A percentile compares a stretch with the other conserved stretches of the same genome.
Conservation (phyloP, 1,140 invertebrate genomes). For the Ceratoteleas bidentatus region DNA sequence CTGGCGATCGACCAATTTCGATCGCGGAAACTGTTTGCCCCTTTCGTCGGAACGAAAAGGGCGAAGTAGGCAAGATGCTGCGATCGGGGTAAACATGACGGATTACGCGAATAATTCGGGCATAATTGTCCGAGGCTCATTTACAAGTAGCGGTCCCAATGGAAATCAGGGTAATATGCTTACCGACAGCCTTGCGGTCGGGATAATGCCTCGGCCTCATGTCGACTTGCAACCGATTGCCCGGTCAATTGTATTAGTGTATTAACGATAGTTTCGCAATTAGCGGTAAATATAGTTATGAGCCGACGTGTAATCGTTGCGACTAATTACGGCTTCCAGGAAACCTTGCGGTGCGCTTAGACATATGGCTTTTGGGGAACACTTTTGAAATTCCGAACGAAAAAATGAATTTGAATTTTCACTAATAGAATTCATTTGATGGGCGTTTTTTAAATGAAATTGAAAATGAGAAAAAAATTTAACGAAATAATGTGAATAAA, state of each 20-base stretch:
- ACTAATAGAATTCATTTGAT: too few relatives aligned
- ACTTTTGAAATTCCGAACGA: too few relatives aligned
- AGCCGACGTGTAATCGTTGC: conserved; percentile 23
- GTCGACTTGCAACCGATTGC: conserved; percentile 58
- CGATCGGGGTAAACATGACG: conserved; percentile 24
- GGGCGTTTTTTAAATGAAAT: too few relatives aligned
- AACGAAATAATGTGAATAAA: too few relatives aligned
- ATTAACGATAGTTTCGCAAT: conserved; percentile 59
- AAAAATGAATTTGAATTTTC: too few relatives aligned
- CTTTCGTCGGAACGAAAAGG: neutral
- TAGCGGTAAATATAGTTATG: conserved; percentile 54
- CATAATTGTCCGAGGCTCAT: conserved; percentile 59
- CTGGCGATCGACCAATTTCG: neutral
- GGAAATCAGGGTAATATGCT: conserved; percentile 66
- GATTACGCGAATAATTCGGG: conserved; percentile 54
- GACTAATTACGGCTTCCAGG: too few relatives aligned
- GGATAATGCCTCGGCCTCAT: conserved; percentile 48
- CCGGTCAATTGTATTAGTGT: conserved; percentile 58
- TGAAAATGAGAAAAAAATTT: too few relatives aligned
- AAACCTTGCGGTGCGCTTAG: too few relatives aligned
- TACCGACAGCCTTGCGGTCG: conserved; percentile 56
- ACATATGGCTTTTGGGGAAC: too few relatives aligned
- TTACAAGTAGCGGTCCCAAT: conserved; percentile 62
- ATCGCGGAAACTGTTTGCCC: neutral
- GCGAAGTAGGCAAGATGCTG: conserved; percentile 10